Evolutionary conservation across 2,797 vertebrate genomes (phyloP), one percentile per base, ranked within the genome.

Genomic region (Siniperca undulata): DNA sequence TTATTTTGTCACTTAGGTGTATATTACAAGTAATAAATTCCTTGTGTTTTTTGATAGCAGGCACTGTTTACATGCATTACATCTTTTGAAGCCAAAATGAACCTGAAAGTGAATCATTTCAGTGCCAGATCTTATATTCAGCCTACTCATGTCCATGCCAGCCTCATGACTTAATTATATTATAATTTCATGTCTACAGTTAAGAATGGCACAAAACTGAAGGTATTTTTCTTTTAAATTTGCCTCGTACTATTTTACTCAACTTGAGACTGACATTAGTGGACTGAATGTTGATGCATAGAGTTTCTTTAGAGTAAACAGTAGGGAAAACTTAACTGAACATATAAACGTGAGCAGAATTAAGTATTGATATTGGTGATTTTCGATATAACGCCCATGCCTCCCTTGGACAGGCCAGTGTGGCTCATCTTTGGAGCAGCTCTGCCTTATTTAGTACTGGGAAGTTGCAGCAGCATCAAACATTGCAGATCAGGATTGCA

Each of bases 381-480:
- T 58, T 74, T 73, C 62, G 19, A 52, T 17, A 6, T 22, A 34
- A 7, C 44, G 2, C 42, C 55, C 30, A 7, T 64, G 36, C 62
- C 44, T 40, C 46, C 55, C 11, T 36, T 20, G 75, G 80, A 68
- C 17, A 59, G 61, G 40, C 67, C 70, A 17, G 44, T 55, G 61
- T 19, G 61, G 68, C 70, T 81, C 70, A 10, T 84, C 58, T 73
- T 42, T 62, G 61, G 59, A 69, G 77, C 69, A 60, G 75, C 77
- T 78, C 75, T 89, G 93, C 89, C 78, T 94, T 95, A 95, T 95
- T 95, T 93, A 95, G 95, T 95, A 86, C 94, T 93, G 93, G 78
- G 62, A 95, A 96, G 95, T 95, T 95, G 94, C 95, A 94, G 95
- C 81, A 93, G 94, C 96, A 95, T 96, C 96, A 97, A 96, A 96